phyloP scores from a whole-genome alignment of 2,888 invertebrate genomes.

The Xylophagus ater region DNA sequence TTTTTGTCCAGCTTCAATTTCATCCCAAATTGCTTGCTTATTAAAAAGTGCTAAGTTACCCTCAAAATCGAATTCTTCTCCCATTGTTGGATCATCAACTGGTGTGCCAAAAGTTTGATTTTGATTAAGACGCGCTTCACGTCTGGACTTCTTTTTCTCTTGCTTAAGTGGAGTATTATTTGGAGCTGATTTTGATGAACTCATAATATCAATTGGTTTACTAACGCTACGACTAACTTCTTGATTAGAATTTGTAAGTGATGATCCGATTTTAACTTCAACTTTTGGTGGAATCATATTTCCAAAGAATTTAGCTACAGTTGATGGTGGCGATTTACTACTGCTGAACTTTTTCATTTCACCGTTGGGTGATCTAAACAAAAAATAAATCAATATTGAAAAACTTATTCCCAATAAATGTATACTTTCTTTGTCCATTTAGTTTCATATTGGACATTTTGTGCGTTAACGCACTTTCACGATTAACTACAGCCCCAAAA shows the following conservation, averaged over 20 bases:
- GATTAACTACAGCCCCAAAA: slow-evolving; percentile 24
- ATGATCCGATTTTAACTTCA: slow-evolving; percentile 30
- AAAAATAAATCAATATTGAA: neutral
- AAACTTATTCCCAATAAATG: neutral
- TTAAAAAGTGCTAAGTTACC: slow-evolving; percentile 86
- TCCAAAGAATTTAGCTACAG: slow-evolving; percentile 32
- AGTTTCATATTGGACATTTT: slow-evolving; percentile 34
- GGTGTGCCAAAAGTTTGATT: slow-evolving; percentile 35
- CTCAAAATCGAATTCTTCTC: slow-evolving; percentile 85
- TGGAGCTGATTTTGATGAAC: slow-evolving; percentile 19
- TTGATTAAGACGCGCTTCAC: slow-evolving; percentile 30
- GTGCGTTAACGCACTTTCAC: slow-evolving; percentile 26
- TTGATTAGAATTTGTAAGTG: slow-evolving; percentile 13
- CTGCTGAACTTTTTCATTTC: slow-evolving; percentile 6
- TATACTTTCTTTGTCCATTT: slow-evolving; percentile 22
- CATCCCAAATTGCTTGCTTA: slow-evolving; percentile 69
- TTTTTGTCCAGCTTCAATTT: slow-evolving; percentile 51
- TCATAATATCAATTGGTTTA: slow-evolving; percentile 33
- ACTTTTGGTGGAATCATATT: slow-evolving; percentile 38
- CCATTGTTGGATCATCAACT: slow-evolving; percentile 34
- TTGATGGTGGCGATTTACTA: slow-evolving; percentile 16
- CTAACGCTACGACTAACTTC: slow-evolving; percentile 19
- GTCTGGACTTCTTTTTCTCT: slow-evolving; percentile 27
- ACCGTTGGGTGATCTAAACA: slow-evolving; percentile 9
- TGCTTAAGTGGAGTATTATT: slow-evolving; percentile 20